phyloP scores from a whole-genome alignment of 2,113 vertebrate genomes.

The Bungarus multicinctus region DNA sequence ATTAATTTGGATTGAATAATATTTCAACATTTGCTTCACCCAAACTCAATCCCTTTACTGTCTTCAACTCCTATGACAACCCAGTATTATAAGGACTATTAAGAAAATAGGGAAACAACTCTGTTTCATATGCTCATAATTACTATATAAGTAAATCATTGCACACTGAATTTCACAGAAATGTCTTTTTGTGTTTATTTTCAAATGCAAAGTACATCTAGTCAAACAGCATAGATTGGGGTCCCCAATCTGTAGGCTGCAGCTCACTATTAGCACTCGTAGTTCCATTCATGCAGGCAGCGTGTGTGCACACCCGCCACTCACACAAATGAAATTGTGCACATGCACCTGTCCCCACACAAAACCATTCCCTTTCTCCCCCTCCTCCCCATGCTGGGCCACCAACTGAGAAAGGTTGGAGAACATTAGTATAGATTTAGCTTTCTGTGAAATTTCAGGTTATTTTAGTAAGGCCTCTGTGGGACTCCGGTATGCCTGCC shows the following conservation, averaged over 20 bases:
- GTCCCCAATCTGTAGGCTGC: too few species aligned
- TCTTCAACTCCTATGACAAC: neutral
- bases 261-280: too few species aligned
- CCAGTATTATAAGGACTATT: neutral
- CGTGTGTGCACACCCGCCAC: too few species aligned
- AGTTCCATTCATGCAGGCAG: too few species aligned
- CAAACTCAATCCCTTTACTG: too few species aligned
- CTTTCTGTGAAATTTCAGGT: conserved; percentile 24
- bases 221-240: neutral
- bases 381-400: accelerated
- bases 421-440: neutral
- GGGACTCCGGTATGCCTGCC: conserved; percentile 18
- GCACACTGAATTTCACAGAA: neutral
- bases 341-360: too few species aligned
- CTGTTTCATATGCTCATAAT: neutral
- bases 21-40: too few species aligned
- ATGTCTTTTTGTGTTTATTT: neutral
- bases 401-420: too few species aligned
- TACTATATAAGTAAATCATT: neutral
- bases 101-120: neutral
- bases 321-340: too few species aligned
- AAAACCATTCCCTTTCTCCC: too few species aligned
- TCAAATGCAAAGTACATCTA: neutral
- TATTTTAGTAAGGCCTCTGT: conserved; percentile 12
- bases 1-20: too few species aligned